A percentile compares a stretch with the other conserved stretches of the same genome.
Evolutionary conservation across 2,113 vertebrate species (phyloP).

Genomic region (Galeopterus variegatus): DNA sequence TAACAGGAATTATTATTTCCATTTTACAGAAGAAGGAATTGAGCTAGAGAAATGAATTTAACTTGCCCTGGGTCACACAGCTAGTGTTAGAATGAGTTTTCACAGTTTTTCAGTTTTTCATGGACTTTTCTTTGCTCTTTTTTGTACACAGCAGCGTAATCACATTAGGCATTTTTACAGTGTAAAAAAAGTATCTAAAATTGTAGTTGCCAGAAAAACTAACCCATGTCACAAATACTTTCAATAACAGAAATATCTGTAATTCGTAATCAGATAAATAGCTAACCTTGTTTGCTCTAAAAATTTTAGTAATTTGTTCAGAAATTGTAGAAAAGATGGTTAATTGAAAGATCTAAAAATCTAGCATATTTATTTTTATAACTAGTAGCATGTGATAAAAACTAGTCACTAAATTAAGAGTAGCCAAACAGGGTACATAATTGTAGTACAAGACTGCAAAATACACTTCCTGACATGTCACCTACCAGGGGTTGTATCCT

Average conservation of each 20-base stretch:
- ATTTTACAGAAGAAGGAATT: not conserved
- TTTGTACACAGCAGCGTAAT: not conserved
- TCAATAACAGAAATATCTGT: not conserved
- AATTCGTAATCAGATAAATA: slow-evolving; percentile 27
- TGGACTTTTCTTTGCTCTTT: not conserved
- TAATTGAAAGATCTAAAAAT: not conserved
- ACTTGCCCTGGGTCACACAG: not conserved
- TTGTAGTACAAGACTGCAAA: not conserved
- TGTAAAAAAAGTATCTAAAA: not conserved
- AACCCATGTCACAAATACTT: not conserved
- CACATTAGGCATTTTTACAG: not conserved
- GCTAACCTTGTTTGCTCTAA: not conserved
- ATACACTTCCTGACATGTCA: accelerated
- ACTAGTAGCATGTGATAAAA: not conserved
- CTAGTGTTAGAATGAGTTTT: not conserved
- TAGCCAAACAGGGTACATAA: not conserved
- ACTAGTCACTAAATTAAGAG: not conserved
- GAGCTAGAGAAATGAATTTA: not conserved
- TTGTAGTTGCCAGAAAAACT: not conserved
- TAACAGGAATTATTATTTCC: not conserved
- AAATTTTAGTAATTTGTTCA: not conserved
- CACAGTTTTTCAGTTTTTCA: not conserved
- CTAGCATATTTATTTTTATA: not conserved
- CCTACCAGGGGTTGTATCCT: slow-evolving; percentile 95
- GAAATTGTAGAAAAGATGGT: not conserved